Evolutionary conservation across 2,888 invertebrate species (phyloP).

Genomic region (Amphimallon solstitiale): DNA sequence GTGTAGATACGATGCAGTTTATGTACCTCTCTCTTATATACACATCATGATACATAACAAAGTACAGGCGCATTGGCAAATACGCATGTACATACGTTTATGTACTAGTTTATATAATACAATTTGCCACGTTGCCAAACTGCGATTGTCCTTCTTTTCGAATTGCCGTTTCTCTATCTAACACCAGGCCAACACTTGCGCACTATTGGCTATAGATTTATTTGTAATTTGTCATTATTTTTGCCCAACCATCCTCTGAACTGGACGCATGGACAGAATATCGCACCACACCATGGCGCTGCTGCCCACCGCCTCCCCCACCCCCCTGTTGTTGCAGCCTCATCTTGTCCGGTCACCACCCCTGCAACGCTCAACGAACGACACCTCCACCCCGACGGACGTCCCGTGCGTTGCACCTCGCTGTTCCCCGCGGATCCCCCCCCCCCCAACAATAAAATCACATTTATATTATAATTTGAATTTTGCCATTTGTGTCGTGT

Average conservation of each 20-base stretch:
- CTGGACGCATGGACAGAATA: background rate
- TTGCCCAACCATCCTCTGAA: background rate
- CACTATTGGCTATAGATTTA: slow-evolving; percentile 29
- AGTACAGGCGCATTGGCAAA: too few species aligned
- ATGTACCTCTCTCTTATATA: too few species aligned
- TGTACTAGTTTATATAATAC: slow-evolving; percentile 4
- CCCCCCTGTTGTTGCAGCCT: background rate
- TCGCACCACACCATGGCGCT: too few species aligned
- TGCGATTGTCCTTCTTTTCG: too few species aligned
- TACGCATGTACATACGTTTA: background rate
- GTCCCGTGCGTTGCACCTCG: background rate
- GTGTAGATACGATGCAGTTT: too few species aligned
- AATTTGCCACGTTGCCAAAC: slow-evolving; percentile 18
- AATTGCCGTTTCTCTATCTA: background rate
- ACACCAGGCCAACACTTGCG: slow-evolving; percentile 4
- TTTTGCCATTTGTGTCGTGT: background rate
- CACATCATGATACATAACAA: too few species aligned
- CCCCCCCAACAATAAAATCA: slow-evolving; percentile 13
- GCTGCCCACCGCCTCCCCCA: background rate
- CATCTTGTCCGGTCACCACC: background rate
- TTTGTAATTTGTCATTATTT: slow-evolving; percentile 29
- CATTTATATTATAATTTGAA: slow-evolving; percentile 24
- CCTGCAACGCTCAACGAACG: background rate
- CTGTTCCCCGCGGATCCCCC: background rate
- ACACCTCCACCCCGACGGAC: background rate